Evolutionary conservation across 37 sponge, comb jelly and placozoan species (phyloP), one percentile per base, ranked within the genome.

Genomic region (Aphrocallistes beatrix): DNA sequence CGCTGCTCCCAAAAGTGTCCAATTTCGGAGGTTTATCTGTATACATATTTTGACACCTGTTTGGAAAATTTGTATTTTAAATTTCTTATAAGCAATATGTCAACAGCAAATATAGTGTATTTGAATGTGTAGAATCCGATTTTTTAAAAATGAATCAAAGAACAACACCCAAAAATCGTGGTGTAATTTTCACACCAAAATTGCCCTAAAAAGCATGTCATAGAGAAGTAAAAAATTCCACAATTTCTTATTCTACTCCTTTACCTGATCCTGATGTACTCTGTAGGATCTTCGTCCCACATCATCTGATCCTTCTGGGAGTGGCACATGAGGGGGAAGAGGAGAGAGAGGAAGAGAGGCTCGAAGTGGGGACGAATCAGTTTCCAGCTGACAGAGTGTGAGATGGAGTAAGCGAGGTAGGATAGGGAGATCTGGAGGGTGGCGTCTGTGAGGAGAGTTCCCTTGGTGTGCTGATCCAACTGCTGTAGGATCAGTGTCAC

Each of bases 251-350:
- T 9, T 23, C 8, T n/a, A 88, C 82, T 51, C 91, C 93, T 95
- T 88, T 89, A 97, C 51, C 94, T 94, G 84, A 91, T 88, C 39
- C 94, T 84, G 39, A 98, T 98, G 88, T 95, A 98, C 86, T 98
- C 99, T 37, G 95, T 90, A 19, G 99, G 99, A 51, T 98, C 99
- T 1, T 92, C 91, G 16, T 87, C 81, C 99, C 99, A 98, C 39
- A 98, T 86, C 81, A 88, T 84, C 49, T 98, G 91, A 81, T 98
- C 99, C 32, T 93, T 91, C n/a, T 93, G 88, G 39, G 87, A 89
- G 88, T 98, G 89, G 51, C 96, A 95, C 84, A 98, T 81, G 85
- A 98, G 87, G 37, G 99, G 99, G 81, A 98, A 95, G 45, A 95
- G 86, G 36, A 97, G 84, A 38, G 90, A 93, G 23, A 48, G 69